phyloP scores from a whole-genome alignment of 2,797 vertebrate species.

The Epinephelus awoara region DNA sequence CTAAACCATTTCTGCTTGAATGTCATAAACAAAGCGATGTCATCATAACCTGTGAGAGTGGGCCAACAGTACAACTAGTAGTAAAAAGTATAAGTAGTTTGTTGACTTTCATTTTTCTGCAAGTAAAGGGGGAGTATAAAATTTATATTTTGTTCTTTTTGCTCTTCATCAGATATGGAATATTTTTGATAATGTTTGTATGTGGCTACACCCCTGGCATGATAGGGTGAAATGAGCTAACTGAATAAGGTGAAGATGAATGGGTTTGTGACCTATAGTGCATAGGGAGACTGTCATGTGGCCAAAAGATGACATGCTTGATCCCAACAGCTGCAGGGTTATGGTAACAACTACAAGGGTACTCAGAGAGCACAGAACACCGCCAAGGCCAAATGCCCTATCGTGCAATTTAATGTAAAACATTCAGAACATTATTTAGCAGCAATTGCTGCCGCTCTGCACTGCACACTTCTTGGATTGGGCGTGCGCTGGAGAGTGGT shows the following conservation, averaged over 20 bases:
- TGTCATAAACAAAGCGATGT: slow-evolving; percentile 28
- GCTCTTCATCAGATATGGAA: background rate
- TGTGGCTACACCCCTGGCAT: background rate
- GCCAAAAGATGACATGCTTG: background rate
- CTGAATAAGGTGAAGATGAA: background rate
- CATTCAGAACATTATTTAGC: too few species aligned
- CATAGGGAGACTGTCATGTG: background rate
- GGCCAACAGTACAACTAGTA: background rate
- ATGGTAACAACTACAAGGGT: too few species aligned
- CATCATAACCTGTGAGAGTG: slow-evolving; percentile 7
- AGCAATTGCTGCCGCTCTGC: too few species aligned
- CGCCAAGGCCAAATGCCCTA: too few species aligned
- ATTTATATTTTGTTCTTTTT: background rate
- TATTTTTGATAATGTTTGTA: background rate
- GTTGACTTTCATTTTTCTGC: background rate
- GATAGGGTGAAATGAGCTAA: background rate
- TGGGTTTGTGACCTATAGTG: background rate
- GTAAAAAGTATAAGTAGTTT: background rate
- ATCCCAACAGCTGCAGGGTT: background rate
- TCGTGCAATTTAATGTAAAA: too few species aligned
- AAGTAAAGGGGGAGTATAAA: background rate
- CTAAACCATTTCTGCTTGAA: slow-evolving; percentile 23
- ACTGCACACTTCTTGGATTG: too few species aligned
- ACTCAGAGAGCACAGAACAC: too few species aligned
- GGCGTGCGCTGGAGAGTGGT: too few species aligned